Conservation (phyloP, 2,113 vertebrate species). For the Sminthopsis crassicaudata region DNA sequence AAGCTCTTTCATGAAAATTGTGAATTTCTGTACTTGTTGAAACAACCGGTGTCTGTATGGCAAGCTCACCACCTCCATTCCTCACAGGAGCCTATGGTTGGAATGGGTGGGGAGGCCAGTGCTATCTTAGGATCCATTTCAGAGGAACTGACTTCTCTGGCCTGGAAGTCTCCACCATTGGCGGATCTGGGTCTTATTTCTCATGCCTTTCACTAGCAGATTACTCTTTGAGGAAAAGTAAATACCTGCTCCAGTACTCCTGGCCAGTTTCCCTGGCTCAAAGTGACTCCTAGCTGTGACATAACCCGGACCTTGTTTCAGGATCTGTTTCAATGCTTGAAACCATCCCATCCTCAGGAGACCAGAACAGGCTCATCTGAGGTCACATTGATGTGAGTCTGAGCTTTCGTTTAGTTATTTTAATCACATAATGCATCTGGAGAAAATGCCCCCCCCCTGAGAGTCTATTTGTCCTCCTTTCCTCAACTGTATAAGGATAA, state of each 20-base stretch:
- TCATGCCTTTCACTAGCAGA: background rate
- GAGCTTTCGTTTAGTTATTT: background rate
- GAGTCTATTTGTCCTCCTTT: background rate
- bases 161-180: background rate
- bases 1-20: constrained; percentile 7
- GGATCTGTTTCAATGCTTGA: background rate
- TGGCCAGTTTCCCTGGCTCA: background rate
- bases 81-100: background rate
- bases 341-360: background rate
- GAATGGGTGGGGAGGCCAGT: background rate
- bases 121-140: background rate
- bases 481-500: background rate
- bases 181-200: background rate
- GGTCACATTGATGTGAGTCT: background rate
- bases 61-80: background rate
- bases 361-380: constrained; percentile 20
- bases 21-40: background rate
- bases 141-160: background rate
- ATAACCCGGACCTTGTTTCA: background rate
- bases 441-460: background rate
- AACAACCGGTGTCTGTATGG: background rate
- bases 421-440: background rate
- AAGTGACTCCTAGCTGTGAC: background rate
- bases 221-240: background rate
- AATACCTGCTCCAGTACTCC: background rate